Percentiles rank a stretch among this genome's conserved stretches.
Conservation (phyloP, 2,113 vertebrate genomes). For the Neoarius graeffei region DNA sequence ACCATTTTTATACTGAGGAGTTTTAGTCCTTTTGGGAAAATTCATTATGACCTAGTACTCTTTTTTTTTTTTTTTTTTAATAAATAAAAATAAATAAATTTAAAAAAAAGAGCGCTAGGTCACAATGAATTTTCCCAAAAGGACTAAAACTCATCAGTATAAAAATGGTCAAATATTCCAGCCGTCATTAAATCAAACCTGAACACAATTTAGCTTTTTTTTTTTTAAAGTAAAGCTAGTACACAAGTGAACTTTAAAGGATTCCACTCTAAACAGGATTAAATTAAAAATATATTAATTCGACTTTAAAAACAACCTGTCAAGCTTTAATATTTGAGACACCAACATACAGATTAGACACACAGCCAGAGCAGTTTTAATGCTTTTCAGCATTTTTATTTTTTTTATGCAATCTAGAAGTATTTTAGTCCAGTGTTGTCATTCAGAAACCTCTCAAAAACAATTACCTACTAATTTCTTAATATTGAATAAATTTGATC, state of each 20-base stretch:
- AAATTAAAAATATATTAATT: not conserved
- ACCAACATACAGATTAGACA: not conserved
- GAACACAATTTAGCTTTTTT: too few relatives aligned
- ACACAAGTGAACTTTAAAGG: too few relatives aligned
- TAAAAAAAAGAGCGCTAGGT: too few relatives aligned
- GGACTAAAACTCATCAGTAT: too few relatives aligned
- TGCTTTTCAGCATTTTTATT: slow-evolving; percentile 41
- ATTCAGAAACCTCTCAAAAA: slow-evolving; percentile 40
- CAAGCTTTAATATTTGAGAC: too few relatives aligned
- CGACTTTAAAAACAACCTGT: too few relatives aligned
- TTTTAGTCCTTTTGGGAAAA: not conserved
- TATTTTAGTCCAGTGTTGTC: slow-evolving; percentile 55
- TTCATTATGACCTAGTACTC: not conserved
- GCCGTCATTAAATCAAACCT: too few relatives aligned
- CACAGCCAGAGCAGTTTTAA: not conserved
- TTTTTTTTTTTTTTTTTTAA: not conserved
- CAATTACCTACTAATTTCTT: not conserved
- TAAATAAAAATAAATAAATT: too few relatives aligned
- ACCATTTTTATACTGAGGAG: not conserved
- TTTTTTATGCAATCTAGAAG: slow-evolving; percentile 57
- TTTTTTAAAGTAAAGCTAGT: not conserved
- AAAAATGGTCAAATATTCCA: too few relatives aligned
- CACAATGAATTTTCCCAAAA: too few relatives aligned
- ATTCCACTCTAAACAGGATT: not conserved
- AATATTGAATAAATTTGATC: slow-evolving; percentile 10